These are phyloP conservation scores for Cerastoderma edule DNA, from an alignment of 2,888 invertebrate species.

Conservation along the genomic window DNA sequence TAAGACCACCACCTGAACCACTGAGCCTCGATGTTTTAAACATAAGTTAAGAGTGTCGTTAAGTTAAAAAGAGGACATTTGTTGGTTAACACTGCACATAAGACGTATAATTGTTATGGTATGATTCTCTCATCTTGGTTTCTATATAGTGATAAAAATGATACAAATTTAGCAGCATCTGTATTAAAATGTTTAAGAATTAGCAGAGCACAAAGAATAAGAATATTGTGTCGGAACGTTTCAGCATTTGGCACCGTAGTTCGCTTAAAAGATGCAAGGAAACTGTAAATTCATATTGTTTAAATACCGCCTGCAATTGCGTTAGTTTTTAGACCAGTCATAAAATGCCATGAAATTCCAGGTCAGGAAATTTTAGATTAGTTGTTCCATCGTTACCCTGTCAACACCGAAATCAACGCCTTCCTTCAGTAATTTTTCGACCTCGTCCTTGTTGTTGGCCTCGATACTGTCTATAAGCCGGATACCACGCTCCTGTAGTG, in stretches of 20 bases:
- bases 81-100: too few species aligned
- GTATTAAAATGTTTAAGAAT: too few species aligned
- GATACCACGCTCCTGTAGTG: constrained; percentile 24
- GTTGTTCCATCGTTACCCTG: constrained; percentile 18
- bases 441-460: constrained; percentile 9
- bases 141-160: too few species aligned
- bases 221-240: background rate
- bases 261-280: background rate
- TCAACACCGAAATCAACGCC: constrained; percentile 23
- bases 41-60: too few species aligned
- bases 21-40: too few species aligned
- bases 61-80: too few species aligned
- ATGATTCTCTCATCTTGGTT: too few species aligned
- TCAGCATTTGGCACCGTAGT: background rate
- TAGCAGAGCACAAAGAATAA: background rate
- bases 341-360: background rate
- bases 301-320: background rate
- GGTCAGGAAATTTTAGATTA: background rate
- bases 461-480: constrained; percentile 25
- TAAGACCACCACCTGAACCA: too few species aligned
- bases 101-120: too few species aligned
- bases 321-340: background rate
- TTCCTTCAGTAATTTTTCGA: constrained; percentile 11
- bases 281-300: background rate
- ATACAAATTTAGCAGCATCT: too few species aligned